These are phyloP conservation scores for Malurus alboscapulatus DNA, from an alignment of 2,113 vertebrate genomes.

Conservation along the genomic window DNA sequence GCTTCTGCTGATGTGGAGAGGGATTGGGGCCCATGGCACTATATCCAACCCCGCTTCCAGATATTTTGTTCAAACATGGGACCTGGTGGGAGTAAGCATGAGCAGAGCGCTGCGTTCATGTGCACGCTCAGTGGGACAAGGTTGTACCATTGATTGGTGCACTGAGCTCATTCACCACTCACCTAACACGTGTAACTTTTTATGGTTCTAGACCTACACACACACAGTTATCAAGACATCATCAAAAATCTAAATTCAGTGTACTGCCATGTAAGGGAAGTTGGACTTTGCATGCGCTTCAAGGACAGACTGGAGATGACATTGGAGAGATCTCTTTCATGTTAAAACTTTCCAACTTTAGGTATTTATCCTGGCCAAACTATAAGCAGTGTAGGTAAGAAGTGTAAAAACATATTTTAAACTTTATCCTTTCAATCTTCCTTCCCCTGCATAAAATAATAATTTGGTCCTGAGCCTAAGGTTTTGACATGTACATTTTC, in stretches of 20 bases:
- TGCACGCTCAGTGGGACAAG: not conserved
- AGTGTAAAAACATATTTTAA: not conserved
- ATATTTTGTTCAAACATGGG: not conserved
- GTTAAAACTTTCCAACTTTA: not conserved
- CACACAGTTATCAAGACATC: not conserved
- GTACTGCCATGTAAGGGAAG: not conserved
- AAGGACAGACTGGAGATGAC: not conserved
- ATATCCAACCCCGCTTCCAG: not conserved
- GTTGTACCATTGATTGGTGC: too few species aligned
- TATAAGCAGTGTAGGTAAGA: not conserved
- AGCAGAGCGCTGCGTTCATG: not conserved
- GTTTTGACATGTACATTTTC: not conserved
- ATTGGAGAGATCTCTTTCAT: not conserved
- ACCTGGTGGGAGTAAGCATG: not conserved
- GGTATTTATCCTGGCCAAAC: not conserved
- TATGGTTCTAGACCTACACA: not conserved
- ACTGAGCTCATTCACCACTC: not conserved
- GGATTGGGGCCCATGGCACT: accelerated
- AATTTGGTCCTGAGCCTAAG: not conserved
- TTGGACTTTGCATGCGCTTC: not conserved
- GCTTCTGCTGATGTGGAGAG: not conserved
- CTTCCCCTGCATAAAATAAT: not conserved
- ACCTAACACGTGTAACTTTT: not conserved
- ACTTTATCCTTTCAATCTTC: not conserved
- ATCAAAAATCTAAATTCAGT: not conserved